Evolutionary conservation across 2,888 invertebrate genomes (phyloP).

Genomic region (Ormyrus rosae): DNA sequence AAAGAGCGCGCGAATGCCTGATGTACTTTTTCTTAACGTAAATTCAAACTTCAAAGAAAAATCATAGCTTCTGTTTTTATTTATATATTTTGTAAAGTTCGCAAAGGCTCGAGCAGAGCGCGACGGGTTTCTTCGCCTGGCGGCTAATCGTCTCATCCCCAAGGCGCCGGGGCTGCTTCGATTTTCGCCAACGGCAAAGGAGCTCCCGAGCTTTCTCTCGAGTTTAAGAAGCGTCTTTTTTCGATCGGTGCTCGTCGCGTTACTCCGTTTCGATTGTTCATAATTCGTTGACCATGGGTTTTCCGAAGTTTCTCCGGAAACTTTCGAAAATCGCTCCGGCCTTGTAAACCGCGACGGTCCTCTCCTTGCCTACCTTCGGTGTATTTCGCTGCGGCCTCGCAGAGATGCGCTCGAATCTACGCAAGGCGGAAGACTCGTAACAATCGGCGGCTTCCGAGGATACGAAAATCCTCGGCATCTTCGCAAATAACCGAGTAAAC

Average conservation of each 20-base stretch:
- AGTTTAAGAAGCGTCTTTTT: not conserved
- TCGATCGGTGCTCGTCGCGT: not conserved
- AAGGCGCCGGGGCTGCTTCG: conserved; percentile 58
- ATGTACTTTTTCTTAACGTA: not conserved
- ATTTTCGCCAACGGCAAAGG: conserved; percentile 35
- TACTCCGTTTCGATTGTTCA: conserved; percentile 5
- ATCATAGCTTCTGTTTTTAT: too few relatives aligned
- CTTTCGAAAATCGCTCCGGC: conserved; percentile 33
- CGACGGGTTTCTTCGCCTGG: conserved; percentile 32
- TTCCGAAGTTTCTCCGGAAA: conserved; percentile 13
- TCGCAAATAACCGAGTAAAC: too few relatives aligned
- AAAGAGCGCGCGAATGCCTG: conserved; percentile 45
- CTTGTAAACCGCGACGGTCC: conserved; percentile 31
- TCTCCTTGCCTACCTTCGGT: not conserved
- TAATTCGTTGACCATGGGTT: conserved; percentile 41
- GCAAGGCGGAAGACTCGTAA: not conserved
- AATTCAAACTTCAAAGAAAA: too few relatives aligned
- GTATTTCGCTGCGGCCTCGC: conserved; percentile 63
- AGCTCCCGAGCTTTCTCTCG: conserved; percentile 6
- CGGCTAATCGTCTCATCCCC: conserved; percentile 53
- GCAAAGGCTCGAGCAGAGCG: conserved; percentile 26
- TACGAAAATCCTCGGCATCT: too few relatives aligned
- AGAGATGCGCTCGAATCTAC: conserved; percentile 43
- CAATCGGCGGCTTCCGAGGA: conserved; percentile 2
- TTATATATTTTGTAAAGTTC: too few relatives aligned